These are phyloP conservation scores for Platorchestia sp. DNA, from an alignment of 1,140 invertebrate genomes.

Conservation along the genomic window DNA sequence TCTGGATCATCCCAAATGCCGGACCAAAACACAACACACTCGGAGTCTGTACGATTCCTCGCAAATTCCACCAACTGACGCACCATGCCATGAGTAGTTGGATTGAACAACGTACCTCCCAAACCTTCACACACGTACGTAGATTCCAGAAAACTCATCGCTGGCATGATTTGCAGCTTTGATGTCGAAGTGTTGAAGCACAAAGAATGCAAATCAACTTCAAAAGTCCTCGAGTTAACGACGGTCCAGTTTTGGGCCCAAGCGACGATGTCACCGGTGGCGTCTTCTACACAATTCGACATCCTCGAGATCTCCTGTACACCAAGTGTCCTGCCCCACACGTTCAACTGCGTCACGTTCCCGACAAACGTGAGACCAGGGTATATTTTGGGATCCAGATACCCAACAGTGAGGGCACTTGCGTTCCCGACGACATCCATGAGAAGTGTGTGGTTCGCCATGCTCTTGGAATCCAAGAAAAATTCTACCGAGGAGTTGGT, in stretches of 20 bases:
- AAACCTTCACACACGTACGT: constrained; percentile 59
- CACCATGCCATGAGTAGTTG: constrained; percentile 6
- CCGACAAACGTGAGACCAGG: constrained; percentile 58
- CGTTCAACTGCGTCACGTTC: constrained; percentile 62
- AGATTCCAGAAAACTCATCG: constrained; percentile 54
- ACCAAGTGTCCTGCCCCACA: constrained; percentile 58
- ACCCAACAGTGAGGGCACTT: constrained; percentile 53
- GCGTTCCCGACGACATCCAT: neutral
- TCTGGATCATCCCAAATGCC: constrained; percentile 57
- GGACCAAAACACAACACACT: constrained; percentile 57
- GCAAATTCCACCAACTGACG: neutral
- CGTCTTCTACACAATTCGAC: constrained; percentile 37
- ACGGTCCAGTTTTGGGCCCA: constrained; percentile 56
- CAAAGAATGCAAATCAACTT: constrained; percentile 43
- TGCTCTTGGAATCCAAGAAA: constrained; percentile 52
- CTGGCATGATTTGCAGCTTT: constrained; percentile 41
- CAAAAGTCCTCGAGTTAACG: constrained; percentile 18
- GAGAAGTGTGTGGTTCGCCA: constrained; percentile 35
- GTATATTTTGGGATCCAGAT: constrained; percentile 36
- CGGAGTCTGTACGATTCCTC: neutral
- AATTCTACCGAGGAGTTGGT: neutral
- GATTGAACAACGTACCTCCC: constrained; percentile 56
- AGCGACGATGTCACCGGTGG: constrained; percentile 56
- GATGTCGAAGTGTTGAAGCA: neutral
- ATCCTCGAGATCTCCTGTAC: constrained; percentile 50